Conservation (phyloP, 53 echinoderm and acorn worm species). For the Patiria pectinifera region DNA sequence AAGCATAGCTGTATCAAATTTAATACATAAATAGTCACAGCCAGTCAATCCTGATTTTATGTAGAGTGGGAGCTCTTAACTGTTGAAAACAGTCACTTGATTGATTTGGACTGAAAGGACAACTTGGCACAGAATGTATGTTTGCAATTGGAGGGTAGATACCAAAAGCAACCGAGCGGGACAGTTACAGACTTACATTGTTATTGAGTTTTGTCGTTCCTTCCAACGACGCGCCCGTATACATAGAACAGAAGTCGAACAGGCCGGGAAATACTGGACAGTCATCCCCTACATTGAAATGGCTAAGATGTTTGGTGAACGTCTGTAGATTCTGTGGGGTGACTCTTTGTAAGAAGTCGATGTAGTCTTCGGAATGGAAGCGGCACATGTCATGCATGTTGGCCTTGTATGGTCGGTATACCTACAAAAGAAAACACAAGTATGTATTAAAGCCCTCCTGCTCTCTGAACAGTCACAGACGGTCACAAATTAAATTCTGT, state of each 20-base stretch:
- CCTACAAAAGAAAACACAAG: slow-evolving; percentile 58
- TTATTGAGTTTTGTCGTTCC: slow-evolving; percentile 96
- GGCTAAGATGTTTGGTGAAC: slow-evolving; percentile 95
- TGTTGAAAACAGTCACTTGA: no score
- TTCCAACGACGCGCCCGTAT: slow-evolving; percentile 96
- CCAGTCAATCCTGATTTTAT: no score
- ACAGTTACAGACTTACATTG: slow-evolving; percentile 72
- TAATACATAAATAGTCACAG: no score
- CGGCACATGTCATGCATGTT: slow-evolving; percentile 98
- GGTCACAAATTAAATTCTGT: no score
- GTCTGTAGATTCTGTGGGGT: slow-evolving; percentile 99
- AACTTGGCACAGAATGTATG: no score
- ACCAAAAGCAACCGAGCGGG: no score
- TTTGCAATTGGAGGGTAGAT: no score
- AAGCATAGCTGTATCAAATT: no score
- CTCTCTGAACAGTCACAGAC: no score
- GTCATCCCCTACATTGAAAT: slow-evolving; percentile 98
- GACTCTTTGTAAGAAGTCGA: slow-evolving; percentile 93
- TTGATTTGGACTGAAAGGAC: no score
- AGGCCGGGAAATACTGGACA: slow-evolving; percentile 98
- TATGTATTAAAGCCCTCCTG: neutral
- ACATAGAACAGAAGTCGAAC: slow-evolving; percentile 99
- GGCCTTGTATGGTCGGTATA: slow-evolving; percentile 95
- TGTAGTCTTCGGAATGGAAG: slow-evolving; percentile 98
- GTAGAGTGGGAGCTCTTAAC: no score